These are phyloP conservation scores for Macrobrachium nipponense DNA, from an alignment of 1,140 invertebrate genomes.

Conservation along the genomic window DNA sequence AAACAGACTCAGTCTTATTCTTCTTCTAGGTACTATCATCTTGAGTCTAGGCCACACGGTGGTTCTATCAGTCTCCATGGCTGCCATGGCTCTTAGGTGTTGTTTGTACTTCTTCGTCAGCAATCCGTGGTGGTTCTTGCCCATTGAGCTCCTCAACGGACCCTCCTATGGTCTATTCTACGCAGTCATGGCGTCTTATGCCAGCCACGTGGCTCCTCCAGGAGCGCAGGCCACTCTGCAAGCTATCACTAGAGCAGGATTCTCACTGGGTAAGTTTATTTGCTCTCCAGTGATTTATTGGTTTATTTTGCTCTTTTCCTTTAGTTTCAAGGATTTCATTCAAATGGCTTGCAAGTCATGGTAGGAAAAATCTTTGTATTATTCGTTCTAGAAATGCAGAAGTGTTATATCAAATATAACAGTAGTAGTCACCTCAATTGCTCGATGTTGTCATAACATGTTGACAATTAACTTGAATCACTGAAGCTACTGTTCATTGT, in stretches of 20 bases:
- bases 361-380: not conserved
- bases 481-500: no score
- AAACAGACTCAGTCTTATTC: no score
- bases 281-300: not conserved
- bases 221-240: conserved; percentile 89
- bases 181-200: conserved; percentile 88
- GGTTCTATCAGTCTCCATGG: conserved; percentile 83
- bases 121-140: conserved; percentile 84
- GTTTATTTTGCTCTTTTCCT: no score
- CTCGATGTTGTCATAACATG: not conserved
- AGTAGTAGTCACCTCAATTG: not conserved
- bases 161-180: conserved; percentile 90
- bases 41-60: conserved; percentile 84
- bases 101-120: conserved; percentile 82
- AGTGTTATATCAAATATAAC: no score
- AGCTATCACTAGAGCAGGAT: conserved; percentile 66
- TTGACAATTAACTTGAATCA: no score
- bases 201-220: conserved; percentile 82
- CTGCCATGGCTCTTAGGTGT: conserved; percentile 80
- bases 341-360: no score
- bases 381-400: not conserved
- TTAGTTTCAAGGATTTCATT: not conserved
- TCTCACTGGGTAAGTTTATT: not conserved
- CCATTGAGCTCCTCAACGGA: conserved; percentile 87
- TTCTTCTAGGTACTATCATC: conserved; percentile 76